Base-by-base conservation (phyloP, 1,140 invertebrate genomes). In the Bombus turneri region DNA sequence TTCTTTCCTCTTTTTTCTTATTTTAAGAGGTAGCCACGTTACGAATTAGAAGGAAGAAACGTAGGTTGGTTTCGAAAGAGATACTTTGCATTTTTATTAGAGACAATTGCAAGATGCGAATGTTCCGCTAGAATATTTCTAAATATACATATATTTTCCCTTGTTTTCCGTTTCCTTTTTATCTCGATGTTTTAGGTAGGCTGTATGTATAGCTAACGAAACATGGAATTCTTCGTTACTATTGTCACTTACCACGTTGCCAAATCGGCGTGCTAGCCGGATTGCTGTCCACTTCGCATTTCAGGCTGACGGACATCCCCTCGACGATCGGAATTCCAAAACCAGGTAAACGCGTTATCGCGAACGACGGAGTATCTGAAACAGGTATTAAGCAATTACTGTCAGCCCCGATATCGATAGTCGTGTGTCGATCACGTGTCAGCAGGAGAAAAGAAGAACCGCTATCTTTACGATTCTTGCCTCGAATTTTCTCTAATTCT, bases 281-380 rank as follows among this genome's bases (percentile, higher is more conserved):
- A 95, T 98, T 98, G 89, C 98, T 98, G 95, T 98, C 98, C 83
- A 98, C 98, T 92, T 98, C 98, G 94, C 98, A 99, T 94, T 98
- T 97, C 79, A 99, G 95, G 66, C 98, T 98, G 87, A 98, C 97
- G 53, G 97, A 96, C 94, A 98, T 97, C 66, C 98, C 98, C 94
- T 98, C 98, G 66, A 96, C 95, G 86, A 99, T 96, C 22, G 98
- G 97, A 94, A 98, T 97, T 37, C 98, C 98, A 95, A 98, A 99
- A 59, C 97, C 98, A 73, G 98, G 98, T 94, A 97, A 97, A 86
- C 98, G 96, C 69, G 97, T 98, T 93, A 98, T 98, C 88, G 97
- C 97, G 94, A 99, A 99, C 75, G 98, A 98, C 74, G 98, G 98
- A 62, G 97, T 97, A 95, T 98, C 98, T 98, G 96, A 62, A 96